These are phyloP conservation scores for Tapirus terrestris DNA, from an alignment of 2,113 vertebrate genomes.

Conservation along the genomic window DNA sequence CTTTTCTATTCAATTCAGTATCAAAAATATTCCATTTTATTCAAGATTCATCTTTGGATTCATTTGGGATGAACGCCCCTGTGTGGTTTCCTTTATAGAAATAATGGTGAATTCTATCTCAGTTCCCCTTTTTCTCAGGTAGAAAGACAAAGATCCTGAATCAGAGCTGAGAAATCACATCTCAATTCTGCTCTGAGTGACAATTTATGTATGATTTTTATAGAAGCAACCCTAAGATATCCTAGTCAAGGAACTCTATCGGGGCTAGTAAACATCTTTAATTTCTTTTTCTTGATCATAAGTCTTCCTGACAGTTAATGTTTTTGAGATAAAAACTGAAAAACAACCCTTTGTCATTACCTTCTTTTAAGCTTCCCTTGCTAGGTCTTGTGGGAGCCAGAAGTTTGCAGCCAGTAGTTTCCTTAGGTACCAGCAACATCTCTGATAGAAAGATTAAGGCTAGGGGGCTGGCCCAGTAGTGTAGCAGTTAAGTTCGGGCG, in stretches of 20 bases:
- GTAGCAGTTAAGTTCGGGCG: too few relatives aligned
- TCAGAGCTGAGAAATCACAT: not conserved
- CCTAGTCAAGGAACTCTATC: not conserved
- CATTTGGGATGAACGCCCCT: not conserved
- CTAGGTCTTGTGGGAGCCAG: not conserved
- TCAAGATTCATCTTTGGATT: not conserved
- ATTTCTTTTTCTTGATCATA: not conserved
- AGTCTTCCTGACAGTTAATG: not conserved
- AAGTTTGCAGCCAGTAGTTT: not conserved
- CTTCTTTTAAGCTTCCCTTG: not conserved
- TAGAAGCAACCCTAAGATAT: not conserved
- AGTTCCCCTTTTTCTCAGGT: not conserved
- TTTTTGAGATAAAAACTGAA: not conserved
- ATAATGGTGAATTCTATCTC: not conserved
- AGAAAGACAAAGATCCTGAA: not conserved
- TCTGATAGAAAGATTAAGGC: not conserved
- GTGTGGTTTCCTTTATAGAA: not conserved
- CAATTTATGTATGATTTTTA: not conserved
- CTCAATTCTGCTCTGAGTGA: not conserved
- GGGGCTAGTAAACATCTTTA: not conserved
- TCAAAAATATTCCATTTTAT: slow-evolving; percentile 16
- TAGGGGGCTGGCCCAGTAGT: too few relatives aligned
- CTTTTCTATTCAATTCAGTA: not conserved
- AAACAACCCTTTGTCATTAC: not conserved
- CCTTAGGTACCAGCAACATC: not conserved